Evolutionary conservation across 2,797 vertebrate species (phyloP).

Genomic region (Mormyrops attenuatus): DNA sequence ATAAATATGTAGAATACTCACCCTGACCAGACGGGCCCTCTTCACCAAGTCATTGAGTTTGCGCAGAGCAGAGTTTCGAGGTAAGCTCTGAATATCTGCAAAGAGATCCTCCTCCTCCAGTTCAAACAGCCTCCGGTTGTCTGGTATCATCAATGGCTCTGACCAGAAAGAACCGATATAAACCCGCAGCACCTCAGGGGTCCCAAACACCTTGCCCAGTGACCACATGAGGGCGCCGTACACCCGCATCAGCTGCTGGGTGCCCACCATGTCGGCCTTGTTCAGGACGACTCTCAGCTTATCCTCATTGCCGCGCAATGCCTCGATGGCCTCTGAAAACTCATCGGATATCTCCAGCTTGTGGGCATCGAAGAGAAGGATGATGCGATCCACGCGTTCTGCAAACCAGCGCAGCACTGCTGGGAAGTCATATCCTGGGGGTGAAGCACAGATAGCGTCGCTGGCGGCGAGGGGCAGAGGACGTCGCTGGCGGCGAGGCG

Average conservation of each 20-base stretch:
- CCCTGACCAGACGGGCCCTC: conserved; percentile 77
- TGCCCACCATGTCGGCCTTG: conserved; percentile 84
- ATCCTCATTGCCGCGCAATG: conserved; percentile 81
- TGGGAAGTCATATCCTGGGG: conserved; percentile 76
- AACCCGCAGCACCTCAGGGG: conserved; percentile 81
- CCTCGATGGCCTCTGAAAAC: conserved; percentile 78
- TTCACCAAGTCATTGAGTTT: conserved; percentile 86
- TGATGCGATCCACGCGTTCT: conserved; percentile 81
- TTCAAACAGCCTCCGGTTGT: conserved; percentile 79
- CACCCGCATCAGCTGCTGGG: conserved; percentile 84
- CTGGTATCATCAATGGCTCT: conserved; percentile 69
- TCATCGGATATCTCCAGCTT: conserved; percentile 90
- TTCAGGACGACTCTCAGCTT: conserved; percentile 88
- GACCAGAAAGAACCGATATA: conserved; percentile 89
- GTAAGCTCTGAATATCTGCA: conserved; percentile 79
- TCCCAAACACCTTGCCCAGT: conserved; percentile 80
- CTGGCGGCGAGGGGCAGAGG: background rate
- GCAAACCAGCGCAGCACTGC: conserved; percentile 83
- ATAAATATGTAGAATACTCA: conserved; percentile 45
- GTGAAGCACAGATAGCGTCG: background rate
- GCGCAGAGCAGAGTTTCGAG: conserved; percentile 73
- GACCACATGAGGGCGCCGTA: conserved; percentile 93
- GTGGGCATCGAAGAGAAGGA: conserved; percentile 85
- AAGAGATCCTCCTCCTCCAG: conserved; percentile 82
- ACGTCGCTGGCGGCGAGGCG: background rate